Evolutionary conservation across 1,140 invertebrate species (phyloP), one percentile per base, ranked within the genome.

Genomic region (Daktulosphaira vitifoliae): DNA sequence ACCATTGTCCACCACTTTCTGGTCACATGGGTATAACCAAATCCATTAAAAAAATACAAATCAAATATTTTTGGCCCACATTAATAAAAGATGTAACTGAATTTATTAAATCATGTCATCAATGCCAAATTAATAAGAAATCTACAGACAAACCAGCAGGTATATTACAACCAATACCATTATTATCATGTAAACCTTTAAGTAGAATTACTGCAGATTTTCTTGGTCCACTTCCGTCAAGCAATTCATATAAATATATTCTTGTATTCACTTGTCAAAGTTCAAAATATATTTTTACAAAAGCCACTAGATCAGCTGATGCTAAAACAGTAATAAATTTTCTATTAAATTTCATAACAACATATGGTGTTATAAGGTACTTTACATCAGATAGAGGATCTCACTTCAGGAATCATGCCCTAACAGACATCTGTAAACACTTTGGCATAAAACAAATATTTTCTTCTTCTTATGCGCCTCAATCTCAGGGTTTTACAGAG

Each of bases 61-160:
- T 33, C 2, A 46, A 38, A 51, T 65, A 65, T 39, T 65, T 23
- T 25, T 65, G 64, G 64, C 25, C 16, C 20, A 18, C n/a, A 13
- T 20, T 65, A 20, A 25, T 25, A 23, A 25, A 38, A 22, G 64
- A 65, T 15, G 46, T 50, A 50, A 48, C 37, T 20, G 5, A 38
- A n/a, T 39, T 38, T 38, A 25, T 54, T 5, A 54, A 54, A 23
- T 16, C 16, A 15, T 65, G 46, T 50, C 42, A 65, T 22, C 15
- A 29, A 50, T 65, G 64, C 8, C 64, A 65, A 4, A 20, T 51
- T 9, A 37, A 39, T 11, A 52, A 65, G 16, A 25, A 16, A 9
- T 9, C 25, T 16, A 13, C 7, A 18, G 42, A 42, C 0, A 46
- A 46, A 44, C 33, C 22, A 64, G n/a, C 44, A 18, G 56, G 56